Conservation (phyloP, 2,797 vertebrate genomes). For the Bradypodion ventrale region DNA sequence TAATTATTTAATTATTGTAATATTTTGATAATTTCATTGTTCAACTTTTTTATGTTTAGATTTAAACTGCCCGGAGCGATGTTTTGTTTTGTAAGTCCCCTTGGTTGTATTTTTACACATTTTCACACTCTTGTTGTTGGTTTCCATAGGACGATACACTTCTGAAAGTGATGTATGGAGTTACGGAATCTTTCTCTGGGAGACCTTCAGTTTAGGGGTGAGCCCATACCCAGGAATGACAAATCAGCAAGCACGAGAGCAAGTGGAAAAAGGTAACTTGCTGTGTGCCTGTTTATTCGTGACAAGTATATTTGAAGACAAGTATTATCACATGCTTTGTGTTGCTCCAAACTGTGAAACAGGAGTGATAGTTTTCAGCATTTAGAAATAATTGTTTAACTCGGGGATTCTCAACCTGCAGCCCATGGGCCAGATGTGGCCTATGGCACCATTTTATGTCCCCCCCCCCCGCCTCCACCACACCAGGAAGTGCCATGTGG, state of each 20-base stretch:
- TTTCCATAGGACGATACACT: conserved; percentile 92
- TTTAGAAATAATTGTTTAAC: not conserved
- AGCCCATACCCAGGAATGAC: conserved; percentile 98
- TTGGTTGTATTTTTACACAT: not conserved
- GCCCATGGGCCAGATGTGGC: too few relatives aligned
- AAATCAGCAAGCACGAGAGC: conserved; percentile 96
- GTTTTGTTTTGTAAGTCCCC: too few relatives aligned
- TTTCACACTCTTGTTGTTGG: too few relatives aligned
- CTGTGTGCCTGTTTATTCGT: not conserved
- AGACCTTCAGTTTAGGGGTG: conserved; percentile 95
- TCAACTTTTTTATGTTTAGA: not conserved
- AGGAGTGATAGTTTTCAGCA: not conserved
- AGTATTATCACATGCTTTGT: not conserved
- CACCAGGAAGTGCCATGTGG: too few relatives aligned
- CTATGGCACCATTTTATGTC: too few relatives aligned
- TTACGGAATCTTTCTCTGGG: conserved; percentile 96
- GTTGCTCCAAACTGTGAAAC: not conserved
- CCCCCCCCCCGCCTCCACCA: too few relatives aligned
- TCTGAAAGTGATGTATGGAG: conserved; percentile 98
- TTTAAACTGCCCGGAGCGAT: too few relatives aligned
- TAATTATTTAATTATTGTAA: not conserved
- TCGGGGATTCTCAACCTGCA: not conserved
- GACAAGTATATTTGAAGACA: not conserved
- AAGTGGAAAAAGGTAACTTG: conserved; percentile 93
- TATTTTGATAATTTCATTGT: too few relatives aligned